Evolutionary conservation across 2,797 vertebrate genomes (phyloP).

Genomic region (Smutsia gigantea): DNA sequence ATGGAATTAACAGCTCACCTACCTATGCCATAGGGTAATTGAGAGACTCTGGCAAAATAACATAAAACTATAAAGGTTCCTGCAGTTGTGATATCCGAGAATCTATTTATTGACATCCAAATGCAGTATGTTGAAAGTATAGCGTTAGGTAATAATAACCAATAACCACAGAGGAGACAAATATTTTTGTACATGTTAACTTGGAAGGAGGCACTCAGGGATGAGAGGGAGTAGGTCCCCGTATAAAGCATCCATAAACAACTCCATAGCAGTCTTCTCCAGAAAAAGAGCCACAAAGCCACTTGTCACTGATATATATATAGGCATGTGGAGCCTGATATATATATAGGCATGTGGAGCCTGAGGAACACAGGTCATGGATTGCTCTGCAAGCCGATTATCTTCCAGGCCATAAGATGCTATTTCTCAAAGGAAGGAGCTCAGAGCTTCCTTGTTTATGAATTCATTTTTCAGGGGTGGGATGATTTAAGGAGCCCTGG

Average conservation of each 20-base stretch:
- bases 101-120: not conserved
- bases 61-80: not conserved
- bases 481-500: slow-evolving; percentile 15
- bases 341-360: not conserved
- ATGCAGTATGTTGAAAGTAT: not conserved
- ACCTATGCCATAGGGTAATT: not conserved
- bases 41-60: not conserved
- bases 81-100: not conserved
- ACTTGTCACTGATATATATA: not conserved
- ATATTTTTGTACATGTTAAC: not conserved
- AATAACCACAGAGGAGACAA: not conserved
- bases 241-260: not conserved
- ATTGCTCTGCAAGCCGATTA: not conserved
- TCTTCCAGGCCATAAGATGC: not conserved
- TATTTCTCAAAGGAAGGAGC: slow-evolving; percentile 60
- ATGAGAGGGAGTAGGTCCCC: not conserved
- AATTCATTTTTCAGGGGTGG: slow-evolving; percentile 46
- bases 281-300: not conserved
- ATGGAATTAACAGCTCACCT: not conserved
- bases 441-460: not conserved
- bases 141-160: not conserved
- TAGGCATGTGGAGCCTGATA: not conserved
- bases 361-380: not conserved
- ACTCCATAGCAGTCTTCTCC: not conserved
- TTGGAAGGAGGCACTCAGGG: not conserved